A percentile compares a stretch with the other conserved stretches of the same genome.
These are phyloP conservation scores for Osmoderma eremita DNA, from an alignment of 2,888 invertebrate species.

Conservation along the genomic window DNA sequence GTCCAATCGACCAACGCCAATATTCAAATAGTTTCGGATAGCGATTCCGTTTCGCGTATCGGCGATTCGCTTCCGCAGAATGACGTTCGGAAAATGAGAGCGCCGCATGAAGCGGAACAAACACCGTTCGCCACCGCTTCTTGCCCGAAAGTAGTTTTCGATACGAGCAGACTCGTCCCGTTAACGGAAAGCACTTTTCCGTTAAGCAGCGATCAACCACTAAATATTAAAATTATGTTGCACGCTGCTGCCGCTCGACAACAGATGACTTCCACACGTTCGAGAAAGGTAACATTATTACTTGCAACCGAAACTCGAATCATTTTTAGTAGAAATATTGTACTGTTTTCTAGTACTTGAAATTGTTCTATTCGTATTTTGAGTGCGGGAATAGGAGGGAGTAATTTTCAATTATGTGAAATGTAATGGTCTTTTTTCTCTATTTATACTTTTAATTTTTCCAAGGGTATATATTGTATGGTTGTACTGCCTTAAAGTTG, in stretches of 20 bases:
- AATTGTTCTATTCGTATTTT: slow-evolving; percentile 3
- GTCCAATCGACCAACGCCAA: slow-evolving; percentile 17
- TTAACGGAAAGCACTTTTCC: slow-evolving; percentile 58
- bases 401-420: slow-evolving; percentile 11
- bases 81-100: neutral
- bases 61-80: slow-evolving; percentile 6
- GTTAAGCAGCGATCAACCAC: slow-evolving; percentile 54
- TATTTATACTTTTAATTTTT: too few relatives aligned
- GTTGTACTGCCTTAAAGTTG: too few relatives aligned
- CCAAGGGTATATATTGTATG: too few relatives aligned
- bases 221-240: slow-evolving; percentile 61
- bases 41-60: neutral
- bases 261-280: slow-evolving; percentile 49
- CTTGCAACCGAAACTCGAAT: slow-evolving; percentile 15
- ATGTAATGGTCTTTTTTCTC: too few relatives aligned
- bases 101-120: neutral
- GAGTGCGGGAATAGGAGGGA: neutral
- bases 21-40: slow-evolving; percentile 20
- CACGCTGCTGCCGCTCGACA: slow-evolving; percentile 56
- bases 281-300: slow-evolving; percentile 47
- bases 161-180: slow-evolving; percentile 51
- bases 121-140: neutral
- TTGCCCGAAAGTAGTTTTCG: slow-evolving; percentile 32
- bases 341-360: neutral
- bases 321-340: slow-evolving; percentile 11